Evolutionary conservation across 2,888 invertebrate species (phyloP), one percentile per base, ranked within the genome.

Genomic region (Aleiodes testaceus): DNA sequence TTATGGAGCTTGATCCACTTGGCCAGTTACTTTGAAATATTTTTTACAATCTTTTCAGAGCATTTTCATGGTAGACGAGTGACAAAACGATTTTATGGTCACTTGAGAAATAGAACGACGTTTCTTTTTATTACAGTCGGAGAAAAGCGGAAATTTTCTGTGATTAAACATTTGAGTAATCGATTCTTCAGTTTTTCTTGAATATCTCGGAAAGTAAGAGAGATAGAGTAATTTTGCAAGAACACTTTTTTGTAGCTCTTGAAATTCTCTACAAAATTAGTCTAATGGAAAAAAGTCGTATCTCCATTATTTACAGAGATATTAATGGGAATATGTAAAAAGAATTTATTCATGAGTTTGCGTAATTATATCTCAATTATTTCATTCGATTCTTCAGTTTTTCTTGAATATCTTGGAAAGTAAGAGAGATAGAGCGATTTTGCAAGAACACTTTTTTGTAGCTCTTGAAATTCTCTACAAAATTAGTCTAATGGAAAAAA

Each of bases 351-450:
- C 36, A 36, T 36, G 36, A 63, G 55, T 44, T 45, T 44, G 26
- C 66, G n/a, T 22, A 66, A 66, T 66, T 66, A 66, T 44, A 44
- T 44, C 52, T 14, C 44, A 53, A 42, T 26, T 55, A 20, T 55
- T 55, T 53, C 44, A 20, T n/a, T n/a, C 49, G 49, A 49, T 12
- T 49, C 14, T 49, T 36, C 7, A 36, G 6, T 36, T 11, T 9
- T 36, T 36, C 9, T 3, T 9, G 36, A 36, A 36, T 26, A 26
- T 26, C 26, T 26, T 2, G 26, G 26, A 26, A 5, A 26, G 3
- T 26, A 26, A 26, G 26, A 3, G 26, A 26, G 26, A 26, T 26
- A 2, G 3, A 26, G 3, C 26, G 26, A 26, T 2, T 26, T 26
- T 26, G 26, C 4, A 3, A 5, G 26, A 2, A 26, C 5, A n/a